These are phyloP conservation scores for Heliothis virescens DNA, from an alignment of 1,140 invertebrate species.

Conservation along the genomic window DNA sequence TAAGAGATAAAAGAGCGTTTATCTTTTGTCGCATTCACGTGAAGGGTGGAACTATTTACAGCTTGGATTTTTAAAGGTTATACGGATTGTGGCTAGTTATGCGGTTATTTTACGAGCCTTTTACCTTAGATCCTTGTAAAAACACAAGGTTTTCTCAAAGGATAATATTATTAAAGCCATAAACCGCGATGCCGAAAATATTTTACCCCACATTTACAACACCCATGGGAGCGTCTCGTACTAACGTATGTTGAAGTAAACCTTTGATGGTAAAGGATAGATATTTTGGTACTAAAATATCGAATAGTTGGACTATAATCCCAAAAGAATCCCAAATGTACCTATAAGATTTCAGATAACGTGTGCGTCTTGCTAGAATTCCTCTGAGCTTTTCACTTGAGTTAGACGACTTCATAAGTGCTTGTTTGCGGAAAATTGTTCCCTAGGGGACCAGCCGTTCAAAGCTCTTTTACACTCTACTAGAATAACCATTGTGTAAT, in stretches of 20 bases:
- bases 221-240: conserved; percentile 1
- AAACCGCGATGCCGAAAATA: conserved; percentile 24
- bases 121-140: conserved; percentile 14
- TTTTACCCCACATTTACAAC: conserved; percentile 5
- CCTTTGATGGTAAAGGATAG: not conserved
- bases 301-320: not conserved
- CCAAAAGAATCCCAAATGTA: too few species aligned
- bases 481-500: not conserved
- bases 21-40: conserved; percentile 9
- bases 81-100: not conserved
- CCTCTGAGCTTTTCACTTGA: not conserved
- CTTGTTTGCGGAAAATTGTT: too few species aligned
- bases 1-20: conserved; percentile 4
- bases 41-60: not conserved
- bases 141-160: conserved; percentile 15
- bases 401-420: too few species aligned
- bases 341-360: too few species aligned
- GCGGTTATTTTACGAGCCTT: conserved; percentile 11
- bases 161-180: conserved; percentile 24
- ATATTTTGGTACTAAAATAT: not conserved
- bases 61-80: not conserved
- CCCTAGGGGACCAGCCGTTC: too few species aligned
- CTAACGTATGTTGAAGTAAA: conserved; percentile 3
- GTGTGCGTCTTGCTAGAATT: too few species aligned
- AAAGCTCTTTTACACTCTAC: not conserved